Evolutionary conservation across 1,140 invertebrate genomes (phyloP), one percentile per base, ranked within the genome.

Genomic region (Phocides pigmalion): DNA sequence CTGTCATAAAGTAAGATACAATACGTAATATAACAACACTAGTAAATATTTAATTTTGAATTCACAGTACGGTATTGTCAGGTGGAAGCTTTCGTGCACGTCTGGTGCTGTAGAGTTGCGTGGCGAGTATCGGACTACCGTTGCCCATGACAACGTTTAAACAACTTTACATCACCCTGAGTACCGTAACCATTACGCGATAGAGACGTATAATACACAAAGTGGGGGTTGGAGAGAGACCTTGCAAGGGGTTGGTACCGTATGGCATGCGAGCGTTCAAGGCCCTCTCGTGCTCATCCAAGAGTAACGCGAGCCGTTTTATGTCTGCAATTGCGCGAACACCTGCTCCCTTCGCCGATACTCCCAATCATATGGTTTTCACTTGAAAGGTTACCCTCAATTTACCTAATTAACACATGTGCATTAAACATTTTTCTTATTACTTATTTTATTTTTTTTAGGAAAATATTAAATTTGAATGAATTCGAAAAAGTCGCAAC

Each of bases 91-190:
- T 70, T 64, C 25, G 72, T 63, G 61, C 72, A 81, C 82, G 82
- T 79, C 74, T 73, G 76, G 70, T 68, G 64, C 64, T 76, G 58
- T 68, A 51, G 61, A 66, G 66, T 70, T 66, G 72, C 72, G 72
- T 77, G 71, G 65, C 70, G 67, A 80, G 84, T 87, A 84, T 89
- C 66, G 77, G 73, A 79, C 81, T 83, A 78, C 82, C 79, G 88
- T 90, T 90, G 88, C 88, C 74, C 47, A 47, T 84, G 84, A 83
- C 88, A 87, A 90, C 86, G 79, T 76, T 72, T 78, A 84, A 89
- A 90, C 85, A 88, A 84, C 84, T 82, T 81, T 82, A 63, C 72
- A 82, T 74, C 76, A 81, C 79, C 75, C 76, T 69, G 70, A 59
- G 66, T 74, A 68, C 56, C 66, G 73, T 76, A 72, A 75, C 66